phyloP scores from a whole-genome alignment of 2,113 vertebrate genomes.

The Narcine bancroftii region DNA sequence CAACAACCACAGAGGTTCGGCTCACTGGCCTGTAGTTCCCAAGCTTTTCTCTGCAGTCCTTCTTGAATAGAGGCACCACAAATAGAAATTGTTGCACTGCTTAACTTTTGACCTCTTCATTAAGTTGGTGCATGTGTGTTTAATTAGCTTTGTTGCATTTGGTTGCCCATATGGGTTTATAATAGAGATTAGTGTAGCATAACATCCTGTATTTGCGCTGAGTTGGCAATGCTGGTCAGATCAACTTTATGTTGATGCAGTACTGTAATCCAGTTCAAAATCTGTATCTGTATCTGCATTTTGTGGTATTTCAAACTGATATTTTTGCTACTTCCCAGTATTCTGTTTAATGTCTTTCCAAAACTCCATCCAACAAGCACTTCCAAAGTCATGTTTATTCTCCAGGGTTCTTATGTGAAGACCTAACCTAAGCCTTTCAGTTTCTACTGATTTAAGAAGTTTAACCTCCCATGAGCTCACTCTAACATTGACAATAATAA shows the following conservation, averaged over 20 bases:
- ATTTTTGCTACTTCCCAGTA: conserved; percentile 26
- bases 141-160: conserved; percentile 37
- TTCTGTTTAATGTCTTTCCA: conserved; percentile 29
- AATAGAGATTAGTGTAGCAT: conserved; percentile 37
- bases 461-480: not conserved
- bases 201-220: conserved; percentile 34
- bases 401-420: not conserved
- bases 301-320: not conserved
- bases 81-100: conserved; percentile 37
- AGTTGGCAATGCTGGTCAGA: not conserved
- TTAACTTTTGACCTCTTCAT: conserved; percentile 34
- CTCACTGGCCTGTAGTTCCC: no score
- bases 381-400: not conserved
- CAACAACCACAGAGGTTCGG: no score
- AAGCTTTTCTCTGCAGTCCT: no score
- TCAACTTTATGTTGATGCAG: not conserved
- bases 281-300: not conserved
- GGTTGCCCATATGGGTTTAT: conserved; percentile 35
- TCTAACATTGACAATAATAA: not conserved
- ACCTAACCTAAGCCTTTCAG: not conserved
- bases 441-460: not conserved
- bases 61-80: conserved; percentile 29
- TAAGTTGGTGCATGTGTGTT: conserved; percentile 35
- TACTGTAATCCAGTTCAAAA: not conserved
- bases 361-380: not conserved